Evolutionary conservation across 37 sponge, comb jelly and placozoan genomes (phyloP), one percentile per base, ranked within the genome.

Genomic region (Dysidea cf. avara): DNA sequence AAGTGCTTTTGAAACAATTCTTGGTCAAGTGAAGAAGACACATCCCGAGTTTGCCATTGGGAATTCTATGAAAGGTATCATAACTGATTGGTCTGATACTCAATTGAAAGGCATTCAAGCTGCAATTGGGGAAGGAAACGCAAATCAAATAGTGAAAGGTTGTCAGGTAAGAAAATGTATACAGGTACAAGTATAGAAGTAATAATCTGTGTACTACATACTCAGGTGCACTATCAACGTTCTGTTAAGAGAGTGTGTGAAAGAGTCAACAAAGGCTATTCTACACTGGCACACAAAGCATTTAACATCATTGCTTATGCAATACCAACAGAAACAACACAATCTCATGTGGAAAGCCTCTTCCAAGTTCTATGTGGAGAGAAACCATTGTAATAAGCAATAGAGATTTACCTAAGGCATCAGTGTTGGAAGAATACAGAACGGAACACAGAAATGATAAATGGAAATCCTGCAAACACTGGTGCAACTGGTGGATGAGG

Each of bases 31-130:
- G 7, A 56, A 79, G 71, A 26, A 49, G 52, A n/a, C 4, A 22
- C 9, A 65, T 11, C 77, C 67, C 2, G 4, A 20, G 29, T 77
- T 77, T 51, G 36, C 20, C 5, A 57, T 77, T 13, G 77, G 77
- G 0, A 51, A 77, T 34, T 35, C 77, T 38, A 66, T 77, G 2
- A 73, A 37, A 17, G 77, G 66, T 12, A 51, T 77, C 11, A 43
- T 77, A n/a, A 9, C 37, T 9, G 77, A 77, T 29, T 77, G 67
- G 77, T 49, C 53, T 40, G 77, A 76, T 25, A 37, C 30, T 18
- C 66, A 76, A 28, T 28, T 62, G 51, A 64, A 62, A 30, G 77
- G 77, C 34, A 53, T 77, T 13, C 40, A 66, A 50, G 56, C n/a
- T 22, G 77, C 54, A 21, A 40, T 77, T 21, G 77, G 77, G 7